phyloP scores from a whole-genome alignment of 2,888 invertebrate species.

The Melipona bicolor region DNA sequence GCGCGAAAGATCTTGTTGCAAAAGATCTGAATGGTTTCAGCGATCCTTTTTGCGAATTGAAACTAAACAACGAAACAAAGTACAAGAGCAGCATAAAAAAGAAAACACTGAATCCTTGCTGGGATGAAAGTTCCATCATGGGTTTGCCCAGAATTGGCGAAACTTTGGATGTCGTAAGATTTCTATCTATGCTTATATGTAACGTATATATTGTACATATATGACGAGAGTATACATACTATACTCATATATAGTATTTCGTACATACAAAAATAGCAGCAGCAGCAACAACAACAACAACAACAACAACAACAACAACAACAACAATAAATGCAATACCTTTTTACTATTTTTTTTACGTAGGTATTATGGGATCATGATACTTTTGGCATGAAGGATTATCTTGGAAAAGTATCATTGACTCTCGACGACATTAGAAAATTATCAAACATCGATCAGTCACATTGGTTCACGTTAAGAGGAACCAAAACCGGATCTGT shows the following conservation, averaged over 20 bases:
- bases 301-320: not conserved
- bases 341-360: not conserved
- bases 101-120: slow-evolving; percentile 85
- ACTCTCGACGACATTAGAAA: slow-evolving; percentile 84
- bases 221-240: no score
- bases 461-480: slow-evolving; percentile 84
- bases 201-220: no score
- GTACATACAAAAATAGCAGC: no score
- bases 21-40: slow-evolving; percentile 86
- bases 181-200: not conserved
- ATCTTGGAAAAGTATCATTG: slow-evolving; percentile 85
- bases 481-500: slow-evolving; percentile 85
- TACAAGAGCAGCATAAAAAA: slow-evolving; percentile 85
- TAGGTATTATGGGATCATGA: slow-evolving; percentile 86
- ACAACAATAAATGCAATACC: not conserved
- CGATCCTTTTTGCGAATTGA: slow-evolving; percentile 85
- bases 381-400: slow-evolving; percentile 85
- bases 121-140: slow-evolving; percentile 86
- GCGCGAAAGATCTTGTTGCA: slow-evolving; percentile 85
- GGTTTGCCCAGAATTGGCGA: slow-evolving; percentile 83
- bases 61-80: slow-evolving; percentile 84
- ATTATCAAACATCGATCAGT: slow-evolving; percentile 83
- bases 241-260: no score
- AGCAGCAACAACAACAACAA: no score
- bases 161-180: slow-evolving; percentile 84